Conservation (phyloP, 1,140 invertebrate genomes). For the Coptotermes formosanus region DNA sequence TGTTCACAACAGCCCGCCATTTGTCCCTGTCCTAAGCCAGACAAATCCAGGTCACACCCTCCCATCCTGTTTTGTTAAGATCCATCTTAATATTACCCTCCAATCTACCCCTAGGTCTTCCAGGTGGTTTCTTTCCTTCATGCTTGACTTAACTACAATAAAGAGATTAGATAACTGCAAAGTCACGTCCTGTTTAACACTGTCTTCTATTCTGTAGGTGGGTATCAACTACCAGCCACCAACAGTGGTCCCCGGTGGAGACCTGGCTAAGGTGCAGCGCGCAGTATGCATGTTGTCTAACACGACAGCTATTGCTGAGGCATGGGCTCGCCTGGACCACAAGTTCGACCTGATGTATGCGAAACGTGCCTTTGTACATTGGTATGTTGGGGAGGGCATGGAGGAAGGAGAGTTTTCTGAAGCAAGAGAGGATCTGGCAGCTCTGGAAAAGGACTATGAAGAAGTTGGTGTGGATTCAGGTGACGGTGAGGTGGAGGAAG, state of each 20-base stretch:
- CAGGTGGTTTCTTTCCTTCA: no score
- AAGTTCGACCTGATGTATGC: slow-evolving; percentile 84
- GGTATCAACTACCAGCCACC: slow-evolving; percentile 84
- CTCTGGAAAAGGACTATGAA: slow-evolving; percentile 64
- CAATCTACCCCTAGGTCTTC: no score
- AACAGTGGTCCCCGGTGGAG: slow-evolving; percentile 78
- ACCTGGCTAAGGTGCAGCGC: slow-evolving; percentile 71
- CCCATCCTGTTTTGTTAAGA: no score
- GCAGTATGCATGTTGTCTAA: slow-evolving; percentile 78
- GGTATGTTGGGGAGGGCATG: slow-evolving; percentile 65
- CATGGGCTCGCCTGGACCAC: slow-evolving; percentile 74
- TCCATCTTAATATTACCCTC: no score
- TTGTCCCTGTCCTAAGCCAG: no score
- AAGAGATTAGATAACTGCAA: no score
- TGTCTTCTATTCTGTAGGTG: slow-evolving; percentile 46
- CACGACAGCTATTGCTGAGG: slow-evolving; percentile 76
- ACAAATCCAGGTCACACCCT: no score
- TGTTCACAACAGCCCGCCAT: no score
- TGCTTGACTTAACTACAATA: no score
- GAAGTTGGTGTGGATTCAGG: slow-evolving; percentile 64
- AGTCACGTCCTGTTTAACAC: no score
- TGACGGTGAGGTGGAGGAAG: slow-evolving; percentile 54
- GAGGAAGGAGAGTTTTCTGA: slow-evolving; percentile 66
- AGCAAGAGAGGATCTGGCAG: slow-evolving; percentile 65
- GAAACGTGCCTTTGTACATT: slow-evolving; percentile 63